Base-by-base conservation (phyloP, 2,797 vertebrate species). In the Thripadectes ignobilis region DNA sequence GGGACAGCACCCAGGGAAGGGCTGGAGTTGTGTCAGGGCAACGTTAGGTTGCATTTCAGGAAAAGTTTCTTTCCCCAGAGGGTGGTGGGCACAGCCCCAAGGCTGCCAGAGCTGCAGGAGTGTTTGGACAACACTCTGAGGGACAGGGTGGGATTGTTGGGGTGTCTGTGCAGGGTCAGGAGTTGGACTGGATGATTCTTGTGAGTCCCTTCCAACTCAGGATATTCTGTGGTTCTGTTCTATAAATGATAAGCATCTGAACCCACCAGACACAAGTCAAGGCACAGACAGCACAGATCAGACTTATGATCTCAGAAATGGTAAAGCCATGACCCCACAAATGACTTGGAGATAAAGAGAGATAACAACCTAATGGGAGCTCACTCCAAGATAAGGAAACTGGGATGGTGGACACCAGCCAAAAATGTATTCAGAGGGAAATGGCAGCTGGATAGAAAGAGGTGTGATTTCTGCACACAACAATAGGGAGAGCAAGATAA, bases 61-160 rank as follows among this genome's bases (percentile, higher is more conserved):
- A 4, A 2, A 81, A 82, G 71, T 41, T 3, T 62, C 41, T 68
- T 57, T 48, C 43, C 77, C 36, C 71, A 43, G 55, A 82, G 69
- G 75, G 9, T 39, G 61, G 54, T 88, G 86, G 77, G 29, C 85
- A 52, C 54, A 5, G 61, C 85, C 62, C 68, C 34, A 55, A 67
- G 77, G 54, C 77, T 88, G 85, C 61, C 85, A 88, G 61, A 81
- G 77, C 69, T 88, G 4, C 77, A 88, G 86, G 62, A 55, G 69
- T 5, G 6, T 58, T 88, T 73, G 85, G 68, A 0, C 7, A 26
- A 14, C 2, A 0, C 75, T 73, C 19, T 62, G 38, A 45, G 77
- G 61, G 14, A 2, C 77, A 48, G 49, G 57, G 3, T 16, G 87
- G 41, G 49, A 0, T 4, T 69, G 55, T 1, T 49, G 43, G 43